Base-by-base conservation (phyloP, 1,140 invertebrate species). In the Pachypeltis micranthus region DNA sequence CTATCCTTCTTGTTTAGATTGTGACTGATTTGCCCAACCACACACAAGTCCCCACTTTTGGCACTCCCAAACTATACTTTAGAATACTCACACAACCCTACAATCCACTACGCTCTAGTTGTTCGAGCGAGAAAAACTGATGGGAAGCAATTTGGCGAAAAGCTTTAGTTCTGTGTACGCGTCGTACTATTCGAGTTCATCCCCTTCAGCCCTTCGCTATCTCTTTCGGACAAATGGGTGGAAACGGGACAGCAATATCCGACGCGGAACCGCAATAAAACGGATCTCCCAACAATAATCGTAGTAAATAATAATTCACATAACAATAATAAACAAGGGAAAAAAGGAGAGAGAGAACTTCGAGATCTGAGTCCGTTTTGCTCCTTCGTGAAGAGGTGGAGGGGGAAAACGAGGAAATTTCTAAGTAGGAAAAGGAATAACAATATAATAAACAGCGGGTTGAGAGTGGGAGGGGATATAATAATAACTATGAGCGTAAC, bases 401-500 rank as follows among this genome's bases (percentile, higher is more conserved):
- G 47, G 12, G n/a, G 23, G 47, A 51, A 51, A 51, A 51, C 47
- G 47, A 51, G 47, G n/a, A n/a, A 51, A 51, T 10, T 51, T 51
- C 47, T 51, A 21, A 21, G 12, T 56, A 55, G 57, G 56, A 47
- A 21, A 34, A 23, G 39, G 61, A 63, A 66, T 66, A 66, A 66
- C 65, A 66, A 66, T 66, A 51, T 51, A 66, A 66, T 60, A 63
- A 66, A 63, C 63, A 62, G 59, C 61, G 62, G 62, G 56, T 14
- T n/a, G 44, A 44, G 31, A 61, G 44, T 16, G 44, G 44, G 24
- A n/a, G 19, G 44, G 14, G 58, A 25, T 62, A 62, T 66, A 66
- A 66, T 66, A 66, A 63, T 66, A 66, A 59, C 63, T 59, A 64
- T 64, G 59, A 64, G 59, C 63, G 47, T 64, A 64, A 66, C 65